Conservation (phyloP, 2,888 invertebrate genomes). For the Nymphalis c-album region DNA sequence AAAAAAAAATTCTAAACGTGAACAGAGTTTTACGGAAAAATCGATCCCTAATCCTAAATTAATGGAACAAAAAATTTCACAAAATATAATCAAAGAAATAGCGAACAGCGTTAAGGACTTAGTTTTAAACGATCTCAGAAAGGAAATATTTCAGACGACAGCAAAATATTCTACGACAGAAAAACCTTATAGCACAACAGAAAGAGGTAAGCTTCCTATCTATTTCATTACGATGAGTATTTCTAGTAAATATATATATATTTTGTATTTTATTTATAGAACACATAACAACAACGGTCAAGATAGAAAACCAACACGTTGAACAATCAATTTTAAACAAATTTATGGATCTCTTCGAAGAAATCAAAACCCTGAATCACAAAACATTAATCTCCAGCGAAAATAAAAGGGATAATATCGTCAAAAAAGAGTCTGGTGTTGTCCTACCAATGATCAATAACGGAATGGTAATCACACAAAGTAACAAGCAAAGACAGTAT, state of each 20-base stretch:
- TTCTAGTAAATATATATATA: background rate
- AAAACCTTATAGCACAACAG: background rate
- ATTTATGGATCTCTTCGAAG: conserved; percentile 55
- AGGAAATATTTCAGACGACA: conserved; percentile 38
- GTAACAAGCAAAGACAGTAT: background rate
- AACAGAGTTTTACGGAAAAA: conserved; percentile 5
- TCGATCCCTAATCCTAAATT: background rate
- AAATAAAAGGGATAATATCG: conserved; percentile 17
- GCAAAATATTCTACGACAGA: conserved; percentile 15
- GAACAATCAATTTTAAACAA: conserved; percentile 48
- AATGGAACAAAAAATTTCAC: conserved; percentile 22
- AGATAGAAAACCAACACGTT: conserved; percentile 33
- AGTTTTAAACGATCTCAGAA: conserved; percentile 57
- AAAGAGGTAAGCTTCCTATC: background rate
- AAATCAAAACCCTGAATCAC: conserved; percentile 50
- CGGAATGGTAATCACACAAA: background rate
- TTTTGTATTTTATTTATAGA: conserved; percentile 39
- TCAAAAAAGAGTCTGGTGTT: background rate
- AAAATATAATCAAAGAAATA: conserved; percentile 53
- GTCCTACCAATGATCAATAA: background rate
- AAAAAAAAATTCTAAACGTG: background rate
- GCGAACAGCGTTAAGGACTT: conserved; percentile 60
- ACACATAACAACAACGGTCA: conserved; percentile 26
- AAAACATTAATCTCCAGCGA: conserved; percentile 30
- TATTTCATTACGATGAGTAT: background rate